A percentile compares a stretch with the other conserved stretches of the same genome.
Conservation (phyloP, 2,113 vertebrate genomes). For the Nematolebias whitei region DNA sequence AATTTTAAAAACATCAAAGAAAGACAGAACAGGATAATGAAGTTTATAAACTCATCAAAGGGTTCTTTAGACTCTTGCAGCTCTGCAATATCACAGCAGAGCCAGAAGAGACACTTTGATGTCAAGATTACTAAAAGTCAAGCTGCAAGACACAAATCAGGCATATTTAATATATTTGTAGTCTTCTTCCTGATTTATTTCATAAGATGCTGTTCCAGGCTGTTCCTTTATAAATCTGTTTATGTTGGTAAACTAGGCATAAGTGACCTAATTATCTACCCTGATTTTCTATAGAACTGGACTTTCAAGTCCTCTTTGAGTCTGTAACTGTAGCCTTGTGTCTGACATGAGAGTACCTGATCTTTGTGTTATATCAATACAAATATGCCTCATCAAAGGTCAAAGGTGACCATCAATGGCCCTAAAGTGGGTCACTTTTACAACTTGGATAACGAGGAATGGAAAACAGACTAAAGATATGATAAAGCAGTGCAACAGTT, state of each 20-base stretch:
- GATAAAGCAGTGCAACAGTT: neutral
- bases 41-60: slow-evolving; percentile 45
- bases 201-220: slow-evolving; percentile 4
- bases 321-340: slow-evolving; percentile 32
- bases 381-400: slow-evolving; percentile 51
- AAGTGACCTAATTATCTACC: slow-evolving; percentile 36
- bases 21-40: slow-evolving; percentile 17
- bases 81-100: slow-evolving; percentile 14
- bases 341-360: slow-evolving; percentile 21
- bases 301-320: slow-evolving; percentile 6
- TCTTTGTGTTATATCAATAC: slow-evolving; percentile 29
- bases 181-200: slow-evolving; percentile 9
- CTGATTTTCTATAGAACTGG: slow-evolving; percentile 19
- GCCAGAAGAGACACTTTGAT: slow-evolving; percentile 40
- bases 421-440: slow-evolving; percentile 24
- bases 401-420: slow-evolving; percentile 45
- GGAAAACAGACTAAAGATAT: slow-evolving; percentile 16
- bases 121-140: slow-evolving; percentile 19
- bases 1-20: slow-evolving; percentile 16
- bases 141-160: slow-evolving; percentile 1
- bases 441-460: slow-evolving; percentile 24
- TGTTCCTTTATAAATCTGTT: slow-evolving; percentile 28
- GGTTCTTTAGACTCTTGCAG: slow-evolving; percentile 10
- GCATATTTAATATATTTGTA: slow-evolving; percentile 16
- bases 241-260: slow-evolving; percentile 26